Evolutionary conservation across 2,797 vertebrate species (phyloP), one percentile per base, ranked within the genome.

Genomic region (Dendrocincla fuliginosa): DNA sequence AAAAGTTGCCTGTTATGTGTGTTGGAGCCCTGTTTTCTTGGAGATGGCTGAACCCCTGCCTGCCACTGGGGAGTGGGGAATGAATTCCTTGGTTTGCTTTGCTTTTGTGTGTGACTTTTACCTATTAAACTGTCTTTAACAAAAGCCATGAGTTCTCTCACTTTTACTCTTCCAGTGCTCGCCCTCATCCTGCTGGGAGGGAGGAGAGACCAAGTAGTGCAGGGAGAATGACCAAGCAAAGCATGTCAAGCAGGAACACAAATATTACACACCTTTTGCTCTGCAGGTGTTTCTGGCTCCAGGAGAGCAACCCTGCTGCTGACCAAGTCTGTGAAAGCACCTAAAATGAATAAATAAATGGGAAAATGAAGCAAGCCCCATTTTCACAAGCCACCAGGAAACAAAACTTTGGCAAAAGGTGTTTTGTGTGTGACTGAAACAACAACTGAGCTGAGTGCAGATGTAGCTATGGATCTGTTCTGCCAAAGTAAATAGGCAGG

Each of bases 351-450:
- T 25, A 85, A 94, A 79, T 64, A 89, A 88, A 84, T 7, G 79
- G 52, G 53, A 81, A 68, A 94, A 41, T 4, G 25, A 44, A 87
- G 67, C 37, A 87, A 95, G 95, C 25, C 1, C 23, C 28, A 73
- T 76, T 79, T 82, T 82, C 57, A 27, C 41, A 35, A 95, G 77
- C 16, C 59, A 67, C 44, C 35, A 86, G 74, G 92, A 96, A 97
- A 73, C 71, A 73, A 75, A 96, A 53, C 15, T 46, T 52, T 84
- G 55, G 73, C 71, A 89, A 64, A 91, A 83, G 23, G 52, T 79
- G 44, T 70, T 75, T 77, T 56, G 64, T 69, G 49, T 33, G 68
- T 74, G 74, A 56, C 79, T 65, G 39, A 89, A 96, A 94, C 80
- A 84, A 74, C 78, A 94, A 16, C 22, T 93, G 88, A 69, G 83